Evolutionary conservation across 2,113 vertebrate species (phyloP).

Genomic region (Colius striatus): DNA sequence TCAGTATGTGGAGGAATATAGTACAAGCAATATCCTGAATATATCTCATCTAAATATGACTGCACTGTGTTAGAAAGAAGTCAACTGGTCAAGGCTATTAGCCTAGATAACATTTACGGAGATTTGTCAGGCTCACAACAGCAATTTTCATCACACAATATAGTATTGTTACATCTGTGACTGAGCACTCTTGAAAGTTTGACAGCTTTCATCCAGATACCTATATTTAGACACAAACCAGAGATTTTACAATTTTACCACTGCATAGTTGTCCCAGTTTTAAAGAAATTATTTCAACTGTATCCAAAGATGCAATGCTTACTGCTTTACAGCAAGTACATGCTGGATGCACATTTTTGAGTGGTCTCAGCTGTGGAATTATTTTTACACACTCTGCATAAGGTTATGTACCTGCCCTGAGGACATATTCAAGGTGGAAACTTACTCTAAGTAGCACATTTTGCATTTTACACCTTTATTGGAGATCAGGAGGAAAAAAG

Average conservation of each 20-base stretch:
- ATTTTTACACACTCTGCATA: not conserved
- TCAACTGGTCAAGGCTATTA: slow-evolving; percentile 9
- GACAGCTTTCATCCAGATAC: slow-evolving; percentile 24
- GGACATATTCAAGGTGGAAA: not conserved
- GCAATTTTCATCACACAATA: slow-evolving; percentile 21
- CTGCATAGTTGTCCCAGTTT: not conserved
- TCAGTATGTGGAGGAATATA: not conserved
- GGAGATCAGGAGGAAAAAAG: not conserved
- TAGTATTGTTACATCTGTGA: not conserved
- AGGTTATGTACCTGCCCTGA: not conserved
- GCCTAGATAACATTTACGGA: not conserved
- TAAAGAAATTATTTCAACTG: slow-evolving; percentile 28
- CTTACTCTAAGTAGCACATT: not conserved
- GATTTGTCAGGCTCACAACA: not conserved
- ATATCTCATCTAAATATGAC: not conserved
- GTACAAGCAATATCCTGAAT: not conserved
- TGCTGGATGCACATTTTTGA: not conserved
- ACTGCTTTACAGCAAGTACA: not conserved
- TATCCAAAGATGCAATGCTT: not conserved
- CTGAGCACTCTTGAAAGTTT: slow-evolving; percentile 28
- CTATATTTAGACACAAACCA: slow-evolving; percentile 25
- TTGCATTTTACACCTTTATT: not conserved
- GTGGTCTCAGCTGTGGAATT: not conserved
- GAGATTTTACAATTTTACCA: not conserved
- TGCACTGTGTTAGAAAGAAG: not conserved